Conservation (phyloP, 1,140 invertebrate genomes). For the Cotesia vestalis region DNA sequence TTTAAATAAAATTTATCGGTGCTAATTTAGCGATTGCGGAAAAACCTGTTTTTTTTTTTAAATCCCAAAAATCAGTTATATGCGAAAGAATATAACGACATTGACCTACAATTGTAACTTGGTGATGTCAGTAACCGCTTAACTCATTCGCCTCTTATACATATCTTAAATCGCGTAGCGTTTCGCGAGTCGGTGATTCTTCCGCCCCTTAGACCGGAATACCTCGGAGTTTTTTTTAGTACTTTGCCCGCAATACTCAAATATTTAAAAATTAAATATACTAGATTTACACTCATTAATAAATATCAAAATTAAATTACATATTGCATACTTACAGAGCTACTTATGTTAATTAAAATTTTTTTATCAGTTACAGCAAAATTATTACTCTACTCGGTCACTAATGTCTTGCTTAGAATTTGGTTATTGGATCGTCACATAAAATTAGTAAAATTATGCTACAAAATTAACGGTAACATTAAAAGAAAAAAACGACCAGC, state of each 20-base stretch:
- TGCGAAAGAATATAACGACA: slow-evolving; percentile 46
- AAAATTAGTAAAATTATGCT: slow-evolving; percentile 41
- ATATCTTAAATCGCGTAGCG: slow-evolving; percentile 54
- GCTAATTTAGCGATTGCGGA: slow-evolving; percentile 14
- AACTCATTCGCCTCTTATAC: slow-evolving; percentile 59
- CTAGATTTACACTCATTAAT: too few relatives aligned
- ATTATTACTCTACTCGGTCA: too few relatives aligned
- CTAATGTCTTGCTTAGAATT: too few relatives aligned
- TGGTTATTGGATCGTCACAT: too few relatives aligned
- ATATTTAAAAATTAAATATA: too few relatives aligned
- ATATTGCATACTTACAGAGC: too few relatives aligned
- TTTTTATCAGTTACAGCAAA: too few relatives aligned
- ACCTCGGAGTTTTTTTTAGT: slow-evolving; percentile 27
- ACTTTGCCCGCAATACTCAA: too few relatives aligned
- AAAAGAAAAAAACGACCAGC: not conserved
- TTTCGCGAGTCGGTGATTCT: slow-evolving; percentile 50
- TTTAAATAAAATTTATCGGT: slow-evolving; percentile 21
- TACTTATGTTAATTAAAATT: too few relatives aligned
- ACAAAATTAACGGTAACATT: slow-evolving; percentile 9
- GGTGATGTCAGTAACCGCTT: slow-evolving; percentile 59
- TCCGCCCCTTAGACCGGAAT: slow-evolving; percentile 49
- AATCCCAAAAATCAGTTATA: slow-evolving; percentile 28
- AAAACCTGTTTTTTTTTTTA: slow-evolving; percentile 29
- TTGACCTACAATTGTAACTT: slow-evolving; percentile 55
- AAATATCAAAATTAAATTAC: too few relatives aligned